Evolutionary conservation across 2,888 invertebrate genomes (phyloP).

Genomic region (Entomobrya proxima): DNA sequence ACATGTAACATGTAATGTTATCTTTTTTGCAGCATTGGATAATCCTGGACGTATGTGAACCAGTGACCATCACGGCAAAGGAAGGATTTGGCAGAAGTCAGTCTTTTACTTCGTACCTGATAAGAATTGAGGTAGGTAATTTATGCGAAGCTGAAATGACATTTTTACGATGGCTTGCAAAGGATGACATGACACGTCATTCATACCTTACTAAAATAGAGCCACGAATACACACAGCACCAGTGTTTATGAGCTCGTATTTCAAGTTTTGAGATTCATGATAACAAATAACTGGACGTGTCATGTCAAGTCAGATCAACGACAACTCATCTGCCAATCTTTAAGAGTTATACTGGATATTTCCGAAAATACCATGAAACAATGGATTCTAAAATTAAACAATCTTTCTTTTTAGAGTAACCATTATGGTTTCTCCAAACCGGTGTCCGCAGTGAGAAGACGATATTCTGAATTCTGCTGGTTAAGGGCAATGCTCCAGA

Average conservation of each 20-base stretch:
- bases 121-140: constrained; percentile 73
- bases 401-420: constrained; percentile 69
- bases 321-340: background rate
- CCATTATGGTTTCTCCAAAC: constrained; percentile 70
- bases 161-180: constrained; percentile 29
- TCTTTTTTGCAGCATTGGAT: constrained; percentile 67
- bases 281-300: constrained; percentile 27
- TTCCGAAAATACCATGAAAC: background rate
- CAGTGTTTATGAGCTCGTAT: too few relatives aligned
- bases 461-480: constrained; percentile 74
- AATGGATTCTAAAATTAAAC: background rate
- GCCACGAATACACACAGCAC: too few relatives aligned
- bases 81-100: constrained; percentile 64
- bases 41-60: constrained; percentile 73
- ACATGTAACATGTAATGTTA: background rate
- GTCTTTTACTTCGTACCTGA: constrained; percentile 73
- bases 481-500: constrained; percentile 69
- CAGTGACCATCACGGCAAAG: constrained; percentile 74
- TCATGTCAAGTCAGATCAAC: background rate
- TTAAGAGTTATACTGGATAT: background rate
- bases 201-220: too few relatives aligned
- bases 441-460: constrained; percentile 69
- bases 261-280: too few relatives aligned
- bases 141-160: constrained; percentile 27
- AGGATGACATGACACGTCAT: background rate